phyloP scores from a whole-genome alignment of 2,888 invertebrate genomes.

The Seira musarum region DNA sequence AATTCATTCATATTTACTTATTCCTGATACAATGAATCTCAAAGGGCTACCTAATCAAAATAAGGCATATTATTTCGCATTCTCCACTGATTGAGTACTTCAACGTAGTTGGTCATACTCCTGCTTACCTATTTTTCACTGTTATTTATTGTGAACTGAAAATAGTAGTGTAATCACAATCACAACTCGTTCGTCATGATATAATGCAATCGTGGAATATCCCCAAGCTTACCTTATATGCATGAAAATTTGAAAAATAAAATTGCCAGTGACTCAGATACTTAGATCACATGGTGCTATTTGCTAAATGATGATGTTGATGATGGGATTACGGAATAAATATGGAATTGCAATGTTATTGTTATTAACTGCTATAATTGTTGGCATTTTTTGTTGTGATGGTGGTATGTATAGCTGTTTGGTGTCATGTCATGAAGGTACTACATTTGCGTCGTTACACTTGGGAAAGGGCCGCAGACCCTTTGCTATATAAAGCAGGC shows the following conservation, averaged over 20 bases:
- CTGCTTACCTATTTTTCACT: no score
- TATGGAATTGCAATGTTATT: constrained; percentile 40
- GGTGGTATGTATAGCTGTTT: background rate
- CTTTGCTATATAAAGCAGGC: constrained; percentile 49
- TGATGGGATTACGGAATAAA: constrained; percentile 50
- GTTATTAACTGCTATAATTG: constrained; percentile 36
- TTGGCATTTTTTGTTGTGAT: background rate
- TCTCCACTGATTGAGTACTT: no score
- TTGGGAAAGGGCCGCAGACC: constrained; percentile 38
- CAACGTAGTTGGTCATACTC: no score
- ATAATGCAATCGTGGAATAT: constrained; percentile 6
- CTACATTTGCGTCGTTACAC: constrained; percentile 29
- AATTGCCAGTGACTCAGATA: background rate
- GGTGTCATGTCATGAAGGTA: constrained; percentile 5
- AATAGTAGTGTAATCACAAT: background rate
- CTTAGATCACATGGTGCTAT: no score
- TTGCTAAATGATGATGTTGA: constrained; percentile 9
- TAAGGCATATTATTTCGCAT: no score
- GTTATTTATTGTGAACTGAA: background rate
- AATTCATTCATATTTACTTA: background rate
- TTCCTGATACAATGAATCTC: no score
- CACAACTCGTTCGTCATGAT: background rate
- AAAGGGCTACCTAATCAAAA: no score
- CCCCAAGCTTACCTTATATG: background rate
- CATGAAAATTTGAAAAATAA: background rate